Percentiles rank a stretch among this genome's conserved stretches.
Conservation (phyloP, 2,797 vertebrate genomes). For the Eleutherodactylus coqui region DNA sequence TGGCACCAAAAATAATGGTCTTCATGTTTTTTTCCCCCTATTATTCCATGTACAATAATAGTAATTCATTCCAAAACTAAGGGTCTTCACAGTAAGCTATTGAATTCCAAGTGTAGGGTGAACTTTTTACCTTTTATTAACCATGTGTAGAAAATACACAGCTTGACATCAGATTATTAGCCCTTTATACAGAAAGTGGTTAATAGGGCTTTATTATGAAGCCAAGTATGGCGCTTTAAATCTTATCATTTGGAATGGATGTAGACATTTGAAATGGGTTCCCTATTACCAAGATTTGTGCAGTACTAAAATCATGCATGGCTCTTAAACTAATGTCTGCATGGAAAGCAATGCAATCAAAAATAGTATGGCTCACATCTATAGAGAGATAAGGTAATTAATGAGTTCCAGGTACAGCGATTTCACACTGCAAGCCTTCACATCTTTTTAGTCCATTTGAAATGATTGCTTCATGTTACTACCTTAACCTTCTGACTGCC, state of each 20-base stretch:
- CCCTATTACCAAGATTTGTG: constrained; percentile 24
- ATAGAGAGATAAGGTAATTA: constrained; percentile 35
- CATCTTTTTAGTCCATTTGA: constrained; percentile 17
- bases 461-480: constrained; percentile 27
- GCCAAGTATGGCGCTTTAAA: not conserved
- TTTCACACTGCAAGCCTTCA: constrained; percentile 32
- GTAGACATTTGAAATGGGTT: constrained; percentile 36
- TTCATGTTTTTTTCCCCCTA: not conserved
- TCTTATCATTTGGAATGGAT: constrained; percentile 33
- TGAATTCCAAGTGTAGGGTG: not conserved
- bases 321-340: constrained; percentile 27
- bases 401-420: constrained; percentile 40
- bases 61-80: not conserved
- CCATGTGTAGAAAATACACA: not conserved
- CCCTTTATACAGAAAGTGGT: not conserved
- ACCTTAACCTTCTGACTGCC: constrained; percentile 37
- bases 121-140: constrained; percentile 5
- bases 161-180: not conserved
- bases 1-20: not conserved
- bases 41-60: constrained; percentile 7
- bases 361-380: constrained; percentile 14
- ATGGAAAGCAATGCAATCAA: constrained; percentile 29
- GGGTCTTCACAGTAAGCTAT: not conserved
- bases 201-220: not conserved
- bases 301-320: constrained; percentile 42